These are phyloP conservation scores for Ladona fulva DNA, from an alignment of 1,140 invertebrate species.

Conservation along the genomic window DNA sequence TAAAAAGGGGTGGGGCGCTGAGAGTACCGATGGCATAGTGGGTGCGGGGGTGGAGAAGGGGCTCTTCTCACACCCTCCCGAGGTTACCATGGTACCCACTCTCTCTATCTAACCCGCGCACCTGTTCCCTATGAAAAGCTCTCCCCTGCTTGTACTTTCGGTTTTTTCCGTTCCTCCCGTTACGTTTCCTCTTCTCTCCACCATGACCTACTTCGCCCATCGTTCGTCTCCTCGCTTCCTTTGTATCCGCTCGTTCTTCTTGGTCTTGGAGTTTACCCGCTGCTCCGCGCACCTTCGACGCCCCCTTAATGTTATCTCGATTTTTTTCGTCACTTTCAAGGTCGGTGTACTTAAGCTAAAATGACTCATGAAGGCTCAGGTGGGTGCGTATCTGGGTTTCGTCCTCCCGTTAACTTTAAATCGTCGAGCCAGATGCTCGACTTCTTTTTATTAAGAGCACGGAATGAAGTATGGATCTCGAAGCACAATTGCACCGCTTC, in stretches of 20 bases:
- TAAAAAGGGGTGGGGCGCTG: neutral
- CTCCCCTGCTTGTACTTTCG: neutral
- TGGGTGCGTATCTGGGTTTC: too few species aligned
- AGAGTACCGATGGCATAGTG: neutral
- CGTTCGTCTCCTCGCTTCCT: neutral
- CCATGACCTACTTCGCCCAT: neutral
- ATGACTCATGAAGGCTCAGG: too few species aligned
- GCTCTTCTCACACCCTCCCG: neutral
- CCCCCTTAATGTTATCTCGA: too few species aligned
- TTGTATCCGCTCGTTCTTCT: neutral
- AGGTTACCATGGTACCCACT: neutral
- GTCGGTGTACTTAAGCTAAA: too few species aligned
- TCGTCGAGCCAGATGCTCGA: too few species aligned
- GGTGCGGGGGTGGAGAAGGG: neutral
- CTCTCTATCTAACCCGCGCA: neutral
- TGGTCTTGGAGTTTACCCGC: too few species aligned
- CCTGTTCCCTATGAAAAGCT: neutral
- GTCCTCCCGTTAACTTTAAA: too few species aligned
- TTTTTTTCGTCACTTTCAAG: too few species aligned
- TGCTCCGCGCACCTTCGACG: too few species aligned
- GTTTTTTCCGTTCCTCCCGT: neutral
- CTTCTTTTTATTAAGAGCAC: too few species aligned
- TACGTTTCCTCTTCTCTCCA: neutral
- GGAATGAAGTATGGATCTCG: too few species aligned
- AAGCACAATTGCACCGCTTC: too few species aligned